Evolutionary conservation across 2,888 invertebrate genomes (phyloP).

Genomic region (Oscheius sp.): DNA sequence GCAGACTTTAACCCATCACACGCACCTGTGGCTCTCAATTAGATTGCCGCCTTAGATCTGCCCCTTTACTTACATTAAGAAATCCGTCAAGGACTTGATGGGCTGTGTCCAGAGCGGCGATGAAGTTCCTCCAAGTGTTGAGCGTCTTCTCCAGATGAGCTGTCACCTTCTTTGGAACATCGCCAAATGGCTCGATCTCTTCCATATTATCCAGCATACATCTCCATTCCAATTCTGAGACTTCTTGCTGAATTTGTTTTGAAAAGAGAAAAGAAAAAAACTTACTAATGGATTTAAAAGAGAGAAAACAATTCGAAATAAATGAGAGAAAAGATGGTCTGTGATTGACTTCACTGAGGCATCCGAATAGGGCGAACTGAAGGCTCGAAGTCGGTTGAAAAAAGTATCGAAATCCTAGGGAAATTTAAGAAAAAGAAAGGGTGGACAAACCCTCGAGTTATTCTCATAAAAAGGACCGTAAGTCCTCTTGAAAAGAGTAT

Average conservation of each 20-base stretch:
- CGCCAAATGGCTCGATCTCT: conserved; percentile 91
- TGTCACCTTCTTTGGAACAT: conserved; percentile 86
- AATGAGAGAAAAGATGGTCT: conserved; percentile 42
- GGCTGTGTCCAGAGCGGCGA: conserved; percentile 85
- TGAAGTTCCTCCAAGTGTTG: conserved; percentile 91
- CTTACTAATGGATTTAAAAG: conserved; percentile 55
- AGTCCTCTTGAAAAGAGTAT: conserved; percentile 48
- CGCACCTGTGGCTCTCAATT: conserved; percentile 19
- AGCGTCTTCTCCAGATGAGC: conserved; percentile 89
- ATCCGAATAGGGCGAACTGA: conserved; percentile 23
- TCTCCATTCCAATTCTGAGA: conserved; percentile 77
- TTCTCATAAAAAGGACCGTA: conserved; percentile 57
- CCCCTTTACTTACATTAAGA: conserved; percentile 35
- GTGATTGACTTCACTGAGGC: conserved; percentile 22
- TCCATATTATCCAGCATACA: conserved; percentile 92
- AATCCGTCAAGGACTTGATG: conserved; percentile 78
- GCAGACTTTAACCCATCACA: not conserved
- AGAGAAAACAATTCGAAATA: conserved; percentile 49
- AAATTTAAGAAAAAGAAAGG: not conserved
- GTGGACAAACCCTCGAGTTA: conserved; percentile 41
- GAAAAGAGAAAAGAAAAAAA: not conserved
- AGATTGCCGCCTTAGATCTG: too few species aligned
- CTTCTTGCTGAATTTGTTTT: conserved; percentile 25
- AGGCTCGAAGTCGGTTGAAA: conserved; percentile 27
- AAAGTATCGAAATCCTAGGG: conserved; percentile 26